Percentiles rank a stretch among this genome's conserved stretches.
Conservation (phyloP, 92 coral and sea anemone species). For the Palythoa heliodiscus region DNA sequence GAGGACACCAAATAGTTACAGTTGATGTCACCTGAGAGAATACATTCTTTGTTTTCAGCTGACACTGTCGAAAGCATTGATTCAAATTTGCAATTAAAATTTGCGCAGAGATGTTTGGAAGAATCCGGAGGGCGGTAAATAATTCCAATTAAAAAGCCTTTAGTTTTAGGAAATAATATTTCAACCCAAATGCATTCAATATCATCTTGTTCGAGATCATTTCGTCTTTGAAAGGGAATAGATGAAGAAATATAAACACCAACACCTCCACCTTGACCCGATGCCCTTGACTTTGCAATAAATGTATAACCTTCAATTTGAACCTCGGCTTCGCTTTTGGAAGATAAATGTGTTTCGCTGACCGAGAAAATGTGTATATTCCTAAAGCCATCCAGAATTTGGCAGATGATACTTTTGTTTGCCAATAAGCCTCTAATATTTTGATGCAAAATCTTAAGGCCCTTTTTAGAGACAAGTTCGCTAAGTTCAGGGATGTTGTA, state of each 20-base stretch:
- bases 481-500: constrained; percentile 50
- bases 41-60: constrained; percentile 59
- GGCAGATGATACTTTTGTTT: constrained; percentile 46
- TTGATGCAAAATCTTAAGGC: constrained; percentile 56
- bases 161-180: constrained; percentile 57
- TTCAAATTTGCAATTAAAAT: constrained; percentile 54
- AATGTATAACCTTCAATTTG: constrained; percentile 51
- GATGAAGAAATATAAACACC: constrained; percentile 47
- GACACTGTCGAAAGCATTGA: constrained; percentile 55
- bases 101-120: constrained; percentile 56
- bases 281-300: constrained; percentile 52
- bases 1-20: too few species aligned
- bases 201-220: constrained; percentile 48
- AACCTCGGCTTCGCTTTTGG: constrained; percentile 49
- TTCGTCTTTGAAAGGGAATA: constrained; percentile 44
- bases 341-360: constrained; percentile 62
- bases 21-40: constrained; percentile 49
- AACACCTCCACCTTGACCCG: constrained; percentile 54
- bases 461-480: constrained; percentile 49
- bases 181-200: too few species aligned
- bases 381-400: constrained; percentile 54
- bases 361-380: constrained; percentile 52
- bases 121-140: constrained; percentile 60
- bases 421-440: constrained; percentile 53
- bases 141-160: constrained; percentile 51